Evolutionary conservation across 1,140 invertebrate species (phyloP).

Genomic region (Apis mellifera): Amel_HAv3.1 CM009939.2:5131501-5132000

Average conservation of each 20-base stretch:
- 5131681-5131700: constrained; percentile 4
- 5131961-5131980: constrained; percentile 27
- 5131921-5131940: background rate
- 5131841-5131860: too few species aligned
- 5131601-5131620: background rate
- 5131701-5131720: constrained; percentile 4
- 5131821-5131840: constrained; percentile 32
- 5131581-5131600: background rate
- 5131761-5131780: constrained; percentile 39
- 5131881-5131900: background rate
- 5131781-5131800: constrained; percentile 47
- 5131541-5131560: background rate
- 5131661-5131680: background rate
- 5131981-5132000: constrained; percentile 18
- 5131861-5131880: background rate
- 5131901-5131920: background rate
- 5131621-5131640: background rate
- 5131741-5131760: constrained; percentile 29
- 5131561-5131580: background rate
- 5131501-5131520: too few species aligned
- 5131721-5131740: background rate
- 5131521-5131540: too few species aligned
- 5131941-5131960: background rate
- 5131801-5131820: constrained; percentile 61
- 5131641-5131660: background rate